Base-by-base conservation (phyloP, 2,797 vertebrate species). In the Dromococcyx pavoninus region DNA sequence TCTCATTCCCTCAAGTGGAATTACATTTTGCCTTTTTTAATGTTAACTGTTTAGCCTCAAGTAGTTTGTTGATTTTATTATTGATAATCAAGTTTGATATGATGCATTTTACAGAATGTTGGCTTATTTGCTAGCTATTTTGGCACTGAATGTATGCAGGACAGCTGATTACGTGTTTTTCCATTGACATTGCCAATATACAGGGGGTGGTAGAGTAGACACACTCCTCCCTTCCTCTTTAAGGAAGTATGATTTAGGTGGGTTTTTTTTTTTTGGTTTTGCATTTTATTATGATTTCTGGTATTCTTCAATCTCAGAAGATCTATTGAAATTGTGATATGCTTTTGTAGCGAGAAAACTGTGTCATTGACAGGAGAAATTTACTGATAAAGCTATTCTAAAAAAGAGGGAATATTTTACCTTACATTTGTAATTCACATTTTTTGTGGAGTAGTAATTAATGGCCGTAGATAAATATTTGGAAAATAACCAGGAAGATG, bases 51-150 rank as follows among this genome's bases (percentile, higher is more conserved):
- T 96, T 96, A 95, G 89, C 95, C 91, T 94, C 78, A 64, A 81
- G 65, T 86, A 44, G 13, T 84, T 94, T 92, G 95, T 73, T 97
- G 94, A 97, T 96, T 97, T 97, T 97, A 60, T 94, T 92, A 94
- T 94, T 97, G 95, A 96, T 96, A 96, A 96, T 80, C 88, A 93
- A 70, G 67, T 94, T 95, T 93, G 88, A 92, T 94, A 91, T 94
- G 64, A 95, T 96, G 83, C 51, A 48, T 96, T 97, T 95, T 79
- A 73, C 93, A 96, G 92, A 95, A 81, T 90, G 88, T 89, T 97
- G 97, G 89, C 93, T 87, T 84, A 74, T 56, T 10, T 66, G 65
- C 30, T 62, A 17, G 70, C 30, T 92, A 51, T 65, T 94, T 96
- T 80, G 73, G 82, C 91, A 74, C 77, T 56, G 30, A 82, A 77